phyloP scores from a whole-genome alignment of 2,797 vertebrate species.

The Todus mexicanus region DNA sequence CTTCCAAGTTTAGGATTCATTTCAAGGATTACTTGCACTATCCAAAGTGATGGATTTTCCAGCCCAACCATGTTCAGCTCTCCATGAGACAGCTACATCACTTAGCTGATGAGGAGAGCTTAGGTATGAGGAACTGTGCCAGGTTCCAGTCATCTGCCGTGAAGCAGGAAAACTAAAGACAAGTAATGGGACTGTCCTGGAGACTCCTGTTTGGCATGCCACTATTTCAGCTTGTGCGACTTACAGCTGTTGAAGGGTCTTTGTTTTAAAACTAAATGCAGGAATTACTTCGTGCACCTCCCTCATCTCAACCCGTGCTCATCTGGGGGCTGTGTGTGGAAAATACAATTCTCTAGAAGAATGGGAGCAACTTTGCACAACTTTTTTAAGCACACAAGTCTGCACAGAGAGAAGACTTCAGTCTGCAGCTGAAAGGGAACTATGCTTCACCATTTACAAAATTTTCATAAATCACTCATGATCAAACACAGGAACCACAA shows the following conservation, averaged over 20 bases:
- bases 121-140: not conserved
- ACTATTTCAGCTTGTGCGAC: not conserved
- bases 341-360: not conserved
- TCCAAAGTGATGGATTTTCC: not conserved
- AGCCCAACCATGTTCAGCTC: not conserved
- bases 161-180: not conserved
- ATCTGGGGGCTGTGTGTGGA: not conserved
- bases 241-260: not conserved
- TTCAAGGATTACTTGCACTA: not conserved
- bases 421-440: not conserved
- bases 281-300: not conserved
- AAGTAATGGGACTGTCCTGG: not conserved
- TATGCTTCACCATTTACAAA: not conserved
- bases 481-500: slow-evolving; percentile 23
- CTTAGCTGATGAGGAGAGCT: not conserved
- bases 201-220: not conserved
- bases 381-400: not conserved
- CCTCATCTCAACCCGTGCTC: not conserved
- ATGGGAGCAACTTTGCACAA: not conserved
- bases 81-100: not conserved
- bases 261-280: not conserved
- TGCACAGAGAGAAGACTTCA: not conserved
- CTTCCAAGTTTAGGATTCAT: not conserved
- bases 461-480: slow-evolving; percentile 24
- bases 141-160: not conserved